Conservation (phyloP, 2,113 vertebrate species). For the Haemorhous mexicanus region DNA sequence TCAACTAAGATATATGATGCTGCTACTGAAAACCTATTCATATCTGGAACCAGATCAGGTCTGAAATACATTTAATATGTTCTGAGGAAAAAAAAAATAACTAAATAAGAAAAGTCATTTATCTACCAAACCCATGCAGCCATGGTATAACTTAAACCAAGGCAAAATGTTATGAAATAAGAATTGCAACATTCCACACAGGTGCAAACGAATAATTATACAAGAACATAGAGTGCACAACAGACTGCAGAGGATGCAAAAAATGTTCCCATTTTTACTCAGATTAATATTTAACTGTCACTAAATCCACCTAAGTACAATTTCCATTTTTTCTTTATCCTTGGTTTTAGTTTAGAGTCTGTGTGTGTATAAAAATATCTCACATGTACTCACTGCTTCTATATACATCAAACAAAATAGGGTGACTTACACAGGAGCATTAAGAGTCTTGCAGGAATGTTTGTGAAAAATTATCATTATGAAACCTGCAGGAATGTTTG, state of each 20-base stretch:
- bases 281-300: neutral
- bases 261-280: neutral
- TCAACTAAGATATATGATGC: neutral
- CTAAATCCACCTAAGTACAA: neutral
- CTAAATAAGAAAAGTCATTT: conserved; percentile 23
- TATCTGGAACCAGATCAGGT: neutral
- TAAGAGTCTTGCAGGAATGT: neutral
- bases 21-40: neutral
- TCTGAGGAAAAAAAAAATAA: neutral
- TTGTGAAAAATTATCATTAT: neutral
- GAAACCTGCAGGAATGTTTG: neutral
- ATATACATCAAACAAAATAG: neutral
- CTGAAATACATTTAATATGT: neutral
- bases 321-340: neutral
- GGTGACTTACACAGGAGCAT: neutral
- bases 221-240: neutral
- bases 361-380: neutral
- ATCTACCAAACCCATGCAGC: neutral
- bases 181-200: neutral
- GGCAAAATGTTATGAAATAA: neutral
- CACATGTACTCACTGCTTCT: neutral
- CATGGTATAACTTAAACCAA: neutral
- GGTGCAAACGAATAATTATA: conserved; percentile 1
- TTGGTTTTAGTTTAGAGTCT: neutral
- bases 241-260: neutral